Evolutionary conservation across 1,140 invertebrate genomes (phyloP).

Genomic region (Teleopsis dalmanni): DNA sequence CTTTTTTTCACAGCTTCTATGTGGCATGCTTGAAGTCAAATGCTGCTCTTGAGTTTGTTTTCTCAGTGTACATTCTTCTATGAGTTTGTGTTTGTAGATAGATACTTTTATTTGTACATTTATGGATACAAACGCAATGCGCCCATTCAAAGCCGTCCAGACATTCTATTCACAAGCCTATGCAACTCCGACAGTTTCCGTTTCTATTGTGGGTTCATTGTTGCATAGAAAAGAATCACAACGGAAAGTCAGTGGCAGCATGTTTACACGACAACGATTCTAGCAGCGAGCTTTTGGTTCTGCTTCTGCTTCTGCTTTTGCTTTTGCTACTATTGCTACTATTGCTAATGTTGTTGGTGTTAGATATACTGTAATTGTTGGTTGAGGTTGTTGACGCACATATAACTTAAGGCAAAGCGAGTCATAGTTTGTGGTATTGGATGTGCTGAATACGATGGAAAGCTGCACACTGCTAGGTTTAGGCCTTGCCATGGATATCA

Average conservation of each 20-base stretch:
- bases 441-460: no score
- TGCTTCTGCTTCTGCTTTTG: background rate
- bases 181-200: background rate
- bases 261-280: slow-evolving; percentile 27
- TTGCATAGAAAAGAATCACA: slow-evolving; percentile 35
- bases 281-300: background rate
- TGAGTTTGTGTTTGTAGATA: background rate
- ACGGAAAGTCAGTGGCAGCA: slow-evolving; percentile 19
- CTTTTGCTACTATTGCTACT: background rate
- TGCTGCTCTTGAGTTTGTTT: no score
- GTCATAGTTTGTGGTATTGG: no score
- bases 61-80: no score
- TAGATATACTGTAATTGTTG: background rate
- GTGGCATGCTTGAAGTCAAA: no score
- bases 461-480: no score
- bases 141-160: background rate
- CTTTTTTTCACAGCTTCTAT: no score
- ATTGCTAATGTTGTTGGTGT: background rate
- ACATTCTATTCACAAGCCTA: background rate
- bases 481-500: no score
- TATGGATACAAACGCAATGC: background rate
- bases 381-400: slow-evolving; percentile 8
- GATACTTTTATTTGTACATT: background rate
- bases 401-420: no score
- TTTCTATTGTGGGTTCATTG: slow-evolving; percentile 41